phyloP scores from a whole-genome alignment of 2,113 vertebrate genomes.

The Corythornis madagascariensis region DNA sequence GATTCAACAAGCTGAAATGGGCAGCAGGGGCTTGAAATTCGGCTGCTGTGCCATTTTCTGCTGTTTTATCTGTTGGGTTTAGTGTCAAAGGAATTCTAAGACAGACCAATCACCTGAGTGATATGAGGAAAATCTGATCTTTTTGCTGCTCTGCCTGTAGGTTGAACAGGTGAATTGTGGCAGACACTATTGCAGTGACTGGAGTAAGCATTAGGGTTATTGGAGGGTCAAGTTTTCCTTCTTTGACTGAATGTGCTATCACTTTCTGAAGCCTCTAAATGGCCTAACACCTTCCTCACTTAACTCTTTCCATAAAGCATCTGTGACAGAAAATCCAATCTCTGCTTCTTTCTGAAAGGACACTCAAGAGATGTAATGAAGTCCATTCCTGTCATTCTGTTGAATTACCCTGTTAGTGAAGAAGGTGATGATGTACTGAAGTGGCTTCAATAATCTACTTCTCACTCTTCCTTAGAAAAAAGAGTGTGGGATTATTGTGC shows the following conservation, averaged over 20 bases:
- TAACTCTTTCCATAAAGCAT: neutral
- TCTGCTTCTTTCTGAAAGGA: neutral
- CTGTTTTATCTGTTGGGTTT: neutral
- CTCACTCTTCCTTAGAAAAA: neutral
- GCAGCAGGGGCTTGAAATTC: neutral
- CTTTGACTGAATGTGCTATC: neutral
- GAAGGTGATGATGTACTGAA: neutral
- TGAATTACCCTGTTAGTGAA: neutral
- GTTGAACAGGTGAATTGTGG: neutral
- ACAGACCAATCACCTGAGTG: neutral
- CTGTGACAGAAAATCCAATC: neutral
- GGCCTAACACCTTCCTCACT: neutral
- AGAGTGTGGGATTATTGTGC: neutral
- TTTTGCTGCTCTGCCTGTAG: neutral
- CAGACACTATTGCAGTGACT: neutral
- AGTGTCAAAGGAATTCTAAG: slow-evolving; percentile 12
- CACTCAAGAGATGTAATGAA: neutral
- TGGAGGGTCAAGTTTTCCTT: neutral
- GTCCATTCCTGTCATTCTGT: neutral
- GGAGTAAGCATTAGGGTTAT: neutral
- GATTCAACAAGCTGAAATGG: neutral
- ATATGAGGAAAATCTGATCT: slow-evolving; percentile 10
- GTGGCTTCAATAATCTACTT: neutral
- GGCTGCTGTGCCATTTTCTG: neutral
- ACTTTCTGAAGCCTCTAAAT: neutral